Evolutionary conservation across 2,113 vertebrate species (phyloP).

Genomic region (Neogobius melanostomus): DNA sequence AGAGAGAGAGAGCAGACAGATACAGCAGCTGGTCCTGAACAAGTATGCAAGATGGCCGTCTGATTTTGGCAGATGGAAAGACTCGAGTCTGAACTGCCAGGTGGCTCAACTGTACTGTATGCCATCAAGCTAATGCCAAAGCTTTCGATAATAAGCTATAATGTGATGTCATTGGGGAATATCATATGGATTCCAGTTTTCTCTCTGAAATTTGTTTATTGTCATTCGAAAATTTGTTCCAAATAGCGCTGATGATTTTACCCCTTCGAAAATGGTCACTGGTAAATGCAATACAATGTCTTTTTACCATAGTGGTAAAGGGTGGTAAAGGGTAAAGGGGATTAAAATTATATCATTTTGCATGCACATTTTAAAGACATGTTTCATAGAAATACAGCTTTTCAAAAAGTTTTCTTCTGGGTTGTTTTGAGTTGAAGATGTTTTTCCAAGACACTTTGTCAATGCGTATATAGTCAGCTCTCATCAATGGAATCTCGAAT

Average conservation of each 20-base stretch:
- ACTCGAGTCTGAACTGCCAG: constrained; percentile 16
- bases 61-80: constrained; percentile 14
- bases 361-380: no score
- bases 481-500: no score
- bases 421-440: no score
- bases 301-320: background rate
- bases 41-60: constrained; percentile 29
- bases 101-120: constrained; percentile 16
- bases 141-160: background rate
- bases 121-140: background rate
- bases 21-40: constrained; percentile 43
- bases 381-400: no score
- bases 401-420: no score
- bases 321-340: background rate
- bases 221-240: background rate
- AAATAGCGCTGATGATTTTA: background rate
- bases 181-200: background rate
- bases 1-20: constrained; percentile 17
- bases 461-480: no score
- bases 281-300: background rate
- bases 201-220: background rate
- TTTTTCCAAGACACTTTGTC: no score
- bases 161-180: background rate
- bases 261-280: background rate
- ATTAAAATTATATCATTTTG: no score